Conservation (phyloP, 2,888 invertebrate genomes). For the Eilema depressum region DNA sequence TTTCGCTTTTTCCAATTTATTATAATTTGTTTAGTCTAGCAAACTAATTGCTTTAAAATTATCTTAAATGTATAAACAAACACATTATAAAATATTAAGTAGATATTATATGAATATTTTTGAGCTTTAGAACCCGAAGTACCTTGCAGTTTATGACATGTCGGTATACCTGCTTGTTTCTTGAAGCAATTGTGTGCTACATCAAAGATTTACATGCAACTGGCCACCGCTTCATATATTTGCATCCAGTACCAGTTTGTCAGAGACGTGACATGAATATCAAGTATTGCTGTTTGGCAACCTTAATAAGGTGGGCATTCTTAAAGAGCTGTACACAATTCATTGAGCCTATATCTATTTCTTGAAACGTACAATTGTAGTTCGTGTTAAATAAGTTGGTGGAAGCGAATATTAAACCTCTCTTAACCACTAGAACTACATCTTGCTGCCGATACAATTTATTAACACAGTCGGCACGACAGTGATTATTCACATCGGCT, state of each 20-base stretch:
- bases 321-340: background rate
- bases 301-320: background rate
- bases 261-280: conserved; percentile 9
- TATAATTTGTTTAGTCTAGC: no score
- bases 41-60: no score
- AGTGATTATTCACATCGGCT: no score
- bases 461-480: background rate
- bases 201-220: background rate
- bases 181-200: background rate
- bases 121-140: background rate
- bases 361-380: background rate
- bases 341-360: background rate
- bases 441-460: background rate
- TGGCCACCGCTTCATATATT: conserved; percentile 12
- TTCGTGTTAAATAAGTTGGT: background rate
- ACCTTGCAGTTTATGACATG: background rate
- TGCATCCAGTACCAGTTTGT: conserved; percentile 18
- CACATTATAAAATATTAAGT: background rate
- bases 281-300: background rate
- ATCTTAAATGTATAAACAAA: no score
- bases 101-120: no score
- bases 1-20: no score
- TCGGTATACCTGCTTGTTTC: background rate
- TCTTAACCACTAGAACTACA: background rate
- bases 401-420: background rate